These are phyloP conservation scores for Silurus aristotelis DNA, from an alignment of 2,797 vertebrate species.

Conservation along the genomic window DNA sequence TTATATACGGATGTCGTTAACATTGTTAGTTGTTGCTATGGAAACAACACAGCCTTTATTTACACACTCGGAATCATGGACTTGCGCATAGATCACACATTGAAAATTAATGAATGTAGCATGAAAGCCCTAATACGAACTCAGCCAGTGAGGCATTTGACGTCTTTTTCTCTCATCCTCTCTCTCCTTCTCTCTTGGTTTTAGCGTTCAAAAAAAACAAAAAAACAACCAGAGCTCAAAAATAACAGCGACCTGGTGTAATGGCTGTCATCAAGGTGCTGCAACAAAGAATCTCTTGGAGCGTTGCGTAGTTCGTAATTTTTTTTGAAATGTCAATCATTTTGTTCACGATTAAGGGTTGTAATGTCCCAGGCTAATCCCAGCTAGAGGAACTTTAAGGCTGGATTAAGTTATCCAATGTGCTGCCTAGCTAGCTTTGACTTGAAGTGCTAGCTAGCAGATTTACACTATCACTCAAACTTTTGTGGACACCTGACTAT, in stretches of 20 bases:
- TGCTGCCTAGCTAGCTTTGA: too few species aligned
- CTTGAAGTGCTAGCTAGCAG: too few species aligned
- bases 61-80: background rate
- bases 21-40: constrained; percentile 4
- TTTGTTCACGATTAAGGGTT: background rate
- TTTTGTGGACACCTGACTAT: too few species aligned
- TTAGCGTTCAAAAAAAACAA: background rate
- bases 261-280: background rate
- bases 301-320: background rate
- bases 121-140: background rate
- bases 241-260: background rate
- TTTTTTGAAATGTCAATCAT: background rate
- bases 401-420: too few species aligned
- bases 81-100: background rate
- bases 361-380: background rate
- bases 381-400: background rate
- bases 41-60: background rate
- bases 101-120: background rate
- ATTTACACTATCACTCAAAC: too few species aligned
- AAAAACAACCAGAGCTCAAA: background rate
- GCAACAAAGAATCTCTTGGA: background rate
- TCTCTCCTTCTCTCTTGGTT: too few species aligned
- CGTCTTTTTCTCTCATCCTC: background rate
- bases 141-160: background rate
- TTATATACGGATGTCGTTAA: background rate